A percentile compares a stretch with the other conserved stretches of the same genome.
phyloP scores from a whole-genome alignment of 2,113 vertebrate species.

The Scortum barcoo region DNA sequence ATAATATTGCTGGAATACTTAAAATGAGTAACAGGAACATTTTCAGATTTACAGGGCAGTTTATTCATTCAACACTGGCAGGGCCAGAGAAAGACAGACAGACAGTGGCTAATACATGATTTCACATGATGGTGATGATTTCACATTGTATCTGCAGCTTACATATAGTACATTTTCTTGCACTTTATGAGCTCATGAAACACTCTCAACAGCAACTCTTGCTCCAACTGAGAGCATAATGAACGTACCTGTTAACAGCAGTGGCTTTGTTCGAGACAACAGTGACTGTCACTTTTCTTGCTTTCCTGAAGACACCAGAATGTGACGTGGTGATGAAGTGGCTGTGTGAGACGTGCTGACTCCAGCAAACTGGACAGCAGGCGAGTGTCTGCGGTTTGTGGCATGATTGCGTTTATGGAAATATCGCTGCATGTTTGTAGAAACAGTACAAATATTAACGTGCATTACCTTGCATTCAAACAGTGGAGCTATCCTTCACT shows the following conservation, averaged over 20 bases:
- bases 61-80: too few relatives aligned
- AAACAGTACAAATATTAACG: constrained; percentile 71
- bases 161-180: too few relatives aligned
- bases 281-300: neutral
- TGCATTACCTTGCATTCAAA: constrained; percentile 53
- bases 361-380: constrained; percentile 35
- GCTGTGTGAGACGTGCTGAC: constrained; percentile 37
- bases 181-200: too few relatives aligned
- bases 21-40: too few relatives aligned
- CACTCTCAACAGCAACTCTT: too few relatives aligned
- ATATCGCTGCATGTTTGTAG: constrained; percentile 62
- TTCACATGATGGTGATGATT: too few relatives aligned
- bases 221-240: neutral
- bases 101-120: too few relatives aligned
- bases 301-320: constrained; percentile 19
- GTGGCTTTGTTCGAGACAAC: neutral
- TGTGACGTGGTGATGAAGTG: neutral
- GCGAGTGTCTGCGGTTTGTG: constrained; percentile 13
- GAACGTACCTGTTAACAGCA: neutral
- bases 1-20: too few relatives aligned
- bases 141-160: too few relatives aligned
- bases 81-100: too few relatives aligned
- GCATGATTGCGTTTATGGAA: constrained; percentile 75
- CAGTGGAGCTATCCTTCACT: constrained; percentile 72
- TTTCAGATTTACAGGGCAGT: too few relatives aligned